Base-by-base conservation (phyloP, 2,888 invertebrate genomes). In the Labia minor region DNA sequence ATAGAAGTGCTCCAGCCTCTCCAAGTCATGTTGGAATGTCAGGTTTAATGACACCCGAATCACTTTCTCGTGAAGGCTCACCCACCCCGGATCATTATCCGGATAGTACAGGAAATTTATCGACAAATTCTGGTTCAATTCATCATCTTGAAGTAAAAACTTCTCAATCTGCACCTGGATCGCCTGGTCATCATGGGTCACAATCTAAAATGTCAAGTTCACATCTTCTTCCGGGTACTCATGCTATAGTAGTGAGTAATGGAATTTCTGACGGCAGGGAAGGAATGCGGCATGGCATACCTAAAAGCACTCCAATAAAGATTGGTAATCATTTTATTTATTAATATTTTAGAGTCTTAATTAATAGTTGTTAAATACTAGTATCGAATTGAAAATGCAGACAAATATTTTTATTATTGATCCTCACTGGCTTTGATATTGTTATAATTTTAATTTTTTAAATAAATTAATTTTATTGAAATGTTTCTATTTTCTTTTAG, bases 1-100 rank as follows among this genome's bases (percentile, higher is more conserved):
- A 18, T 77, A 92, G 95, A 79, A 94, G 93, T 77, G 95, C 95
- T 66, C 95, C 95, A 49, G 92, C 94, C 68, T 95, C 95, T 49
- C 96, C 95, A 70, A 94, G 91, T 74, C 95, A 95, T 75, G 89
- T 93, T 77, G 90, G 91, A 75, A 87, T 88, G 79, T 87, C 88
- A 67, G 92, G 90, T 63, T 81, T 92, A 72, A 88, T 90, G 78
- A 92, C 92, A 70, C 92, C 93, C 11, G 92, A 92, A 76, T 85
- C 84, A 72, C 79, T 93, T 72, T 95, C 95, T 37, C 84, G 95
- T 72, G 96, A 96, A 81, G 91, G 92, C 74, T 95, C 95, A 68
- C 96, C 96, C 0, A 87, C 89, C 71, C 90, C 92, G 70, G 90
- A 90, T 76, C 82, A 85, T 65, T 78, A 78, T 74, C 81, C 78